Conservation (phyloP, 1,140 invertebrate genomes). For the Heterodera schachtii region DNA sequence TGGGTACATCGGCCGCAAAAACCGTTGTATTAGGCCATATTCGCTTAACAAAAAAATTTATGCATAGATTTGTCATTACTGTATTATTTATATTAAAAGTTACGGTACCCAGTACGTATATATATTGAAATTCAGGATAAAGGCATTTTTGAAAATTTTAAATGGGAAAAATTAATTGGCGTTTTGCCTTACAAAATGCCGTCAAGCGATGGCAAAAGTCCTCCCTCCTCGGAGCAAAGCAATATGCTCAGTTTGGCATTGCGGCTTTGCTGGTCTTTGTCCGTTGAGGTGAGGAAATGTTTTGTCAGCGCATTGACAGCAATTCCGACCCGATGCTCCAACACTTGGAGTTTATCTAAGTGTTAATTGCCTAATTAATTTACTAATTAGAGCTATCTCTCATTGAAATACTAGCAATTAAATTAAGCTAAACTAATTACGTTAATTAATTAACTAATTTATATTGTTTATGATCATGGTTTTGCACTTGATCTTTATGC, state of each 20-base stretch:
- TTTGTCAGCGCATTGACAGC: slow-evolving; percentile 95
- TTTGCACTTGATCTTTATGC: no score
- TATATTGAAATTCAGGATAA: no score
- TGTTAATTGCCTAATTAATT: background rate
- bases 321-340: slow-evolving; percentile 72
- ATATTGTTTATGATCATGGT: no score
- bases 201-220: slow-evolving; percentile 87
- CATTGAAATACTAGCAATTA: no score
- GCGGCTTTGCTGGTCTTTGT: slow-evolving; percentile 28
- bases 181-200: slow-evolving; percentile 14
- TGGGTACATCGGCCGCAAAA: slow-evolving; percentile 92
- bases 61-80: no score
- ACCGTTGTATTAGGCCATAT: slow-evolving; percentile 66
- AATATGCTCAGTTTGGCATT: slow-evolving; percentile 78
- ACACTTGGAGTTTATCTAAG: slow-evolving; percentile 16
- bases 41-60: background rate
- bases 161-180: background rate
- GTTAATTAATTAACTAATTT: no score
- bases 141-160: no score
- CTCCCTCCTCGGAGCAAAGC: slow-evolving; percentile 84
- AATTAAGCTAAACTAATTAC: no score
- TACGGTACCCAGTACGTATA: no score
- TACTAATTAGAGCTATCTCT: no score
- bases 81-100: no score
- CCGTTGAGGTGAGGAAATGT: slow-evolving; percentile 78